Evolutionary conservation across 2,888 invertebrate genomes (phyloP).

Genomic region (Eupithecia subumbrata): DNA sequence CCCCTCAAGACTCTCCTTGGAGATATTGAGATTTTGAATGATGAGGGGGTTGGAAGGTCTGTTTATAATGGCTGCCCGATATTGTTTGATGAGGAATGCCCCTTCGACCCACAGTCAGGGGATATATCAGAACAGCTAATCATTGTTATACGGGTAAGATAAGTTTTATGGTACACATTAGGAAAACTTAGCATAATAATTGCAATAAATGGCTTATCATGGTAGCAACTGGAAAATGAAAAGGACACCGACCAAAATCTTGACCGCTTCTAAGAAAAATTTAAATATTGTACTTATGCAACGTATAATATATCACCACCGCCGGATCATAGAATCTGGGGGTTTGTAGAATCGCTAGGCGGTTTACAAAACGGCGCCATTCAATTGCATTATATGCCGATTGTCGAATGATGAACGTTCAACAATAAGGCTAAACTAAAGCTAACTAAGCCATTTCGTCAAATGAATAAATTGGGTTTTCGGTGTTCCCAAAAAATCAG

Average conservation of each 20-base stretch:
- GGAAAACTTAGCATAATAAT: background rate
- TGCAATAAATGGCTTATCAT: background rate
- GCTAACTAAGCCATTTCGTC: background rate
- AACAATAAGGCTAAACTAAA: background rate
- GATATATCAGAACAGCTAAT: slow-evolving; percentile 10
- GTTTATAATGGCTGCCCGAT: slow-evolving; percentile 44
- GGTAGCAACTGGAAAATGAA: background rate
- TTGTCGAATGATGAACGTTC: background rate
- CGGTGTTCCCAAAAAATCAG: background rate
- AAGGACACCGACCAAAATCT: background rate
- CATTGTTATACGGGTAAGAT: background rate
- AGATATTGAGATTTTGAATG: slow-evolving; percentile 37
- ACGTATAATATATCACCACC: background rate
- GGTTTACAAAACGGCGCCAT: background rate
- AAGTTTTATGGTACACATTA: background rate
- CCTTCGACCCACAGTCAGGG: slow-evolving; percentile 49
- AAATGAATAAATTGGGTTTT: no score
- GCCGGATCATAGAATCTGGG: background rate
- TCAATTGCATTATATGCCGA: background rate
- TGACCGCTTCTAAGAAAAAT: background rate
- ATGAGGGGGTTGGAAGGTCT: slow-evolving; percentile 32
- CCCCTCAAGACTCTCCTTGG: slow-evolving; percentile 42
- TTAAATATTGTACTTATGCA: no score
- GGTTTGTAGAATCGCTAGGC: background rate
- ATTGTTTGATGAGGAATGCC: slow-evolving; percentile 62